phyloP scores from a whole-genome alignment of 2,888 invertebrate genomes.

The Lochmaea crataegi region DNA sequence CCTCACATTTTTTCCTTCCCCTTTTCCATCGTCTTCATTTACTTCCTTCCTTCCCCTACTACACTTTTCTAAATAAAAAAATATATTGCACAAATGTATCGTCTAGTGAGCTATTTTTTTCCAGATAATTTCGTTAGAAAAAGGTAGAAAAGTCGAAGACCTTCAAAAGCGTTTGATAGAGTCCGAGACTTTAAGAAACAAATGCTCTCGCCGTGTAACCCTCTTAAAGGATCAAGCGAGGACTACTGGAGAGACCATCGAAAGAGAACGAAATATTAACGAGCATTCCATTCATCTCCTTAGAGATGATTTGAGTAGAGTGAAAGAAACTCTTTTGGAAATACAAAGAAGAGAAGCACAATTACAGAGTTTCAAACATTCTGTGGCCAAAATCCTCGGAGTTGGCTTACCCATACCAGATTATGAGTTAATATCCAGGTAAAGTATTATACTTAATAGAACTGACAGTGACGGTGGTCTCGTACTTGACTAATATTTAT shows the following conservation, averaged over 20 bases:
- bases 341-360: conserved; percentile 82
- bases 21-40: too few species aligned
- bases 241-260: conserved; percentile 74
- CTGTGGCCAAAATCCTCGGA: conserved; percentile 70
- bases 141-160: conserved; percentile 86
- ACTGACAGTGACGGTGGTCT: not conserved
- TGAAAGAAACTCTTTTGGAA: conserved; percentile 81
- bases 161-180: conserved; percentile 84
- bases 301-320: conserved; percentile 79
- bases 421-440: conserved; percentile 68
- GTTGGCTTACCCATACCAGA: conserved; percentile 69
- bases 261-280: conserved; percentile 76
- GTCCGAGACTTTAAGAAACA: conserved; percentile 80
- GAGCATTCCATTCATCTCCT: conserved; percentile 78
- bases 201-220: conserved; percentile 79
- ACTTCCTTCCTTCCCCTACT: too few species aligned
- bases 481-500: too few species aligned
- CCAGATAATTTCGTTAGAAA: conserved; percentile 84
- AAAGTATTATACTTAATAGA: not conserved
- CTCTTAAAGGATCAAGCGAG: conserved; percentile 80
- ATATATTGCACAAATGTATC: too few species aligned
- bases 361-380: conserved; percentile 77
- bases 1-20: too few species aligned
- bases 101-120: conserved; percentile 34
- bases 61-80: too few species aligned